These are phyloP conservation scores for Athalia cordata DNA, from an alignment of 2,888 invertebrate species.

Conservation along the genomic window DNA sequence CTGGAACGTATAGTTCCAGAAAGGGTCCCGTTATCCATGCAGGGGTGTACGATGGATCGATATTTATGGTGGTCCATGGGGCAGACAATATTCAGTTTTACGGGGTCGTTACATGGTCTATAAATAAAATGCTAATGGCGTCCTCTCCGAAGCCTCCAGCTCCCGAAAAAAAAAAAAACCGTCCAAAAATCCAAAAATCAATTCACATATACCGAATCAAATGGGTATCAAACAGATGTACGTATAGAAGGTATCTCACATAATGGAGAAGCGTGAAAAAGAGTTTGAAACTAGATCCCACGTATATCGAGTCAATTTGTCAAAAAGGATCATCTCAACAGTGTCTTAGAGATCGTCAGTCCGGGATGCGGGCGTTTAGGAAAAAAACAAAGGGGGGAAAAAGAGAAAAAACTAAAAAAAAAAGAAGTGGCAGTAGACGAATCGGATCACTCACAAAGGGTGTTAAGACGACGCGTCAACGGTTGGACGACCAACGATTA, in stretches of 20 bases:
- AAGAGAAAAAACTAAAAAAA: too few relatives aligned
- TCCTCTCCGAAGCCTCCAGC: neutral
- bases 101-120: neutral
- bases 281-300: neutral
- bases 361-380: conserved; percentile 29
- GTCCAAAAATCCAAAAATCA: neutral
- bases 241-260: neutral
- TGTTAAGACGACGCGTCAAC: conserved; percentile 48
- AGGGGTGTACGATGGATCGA: conserved; percentile 61
- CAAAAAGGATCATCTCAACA: conserved; percentile 26
- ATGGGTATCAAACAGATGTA: too few relatives aligned
- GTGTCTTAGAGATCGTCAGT: conserved; percentile 39
- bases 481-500: conserved; percentile 63
- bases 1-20: neutral
- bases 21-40: conserved; percentile 29
- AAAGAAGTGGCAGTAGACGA: conserved; percentile 47
- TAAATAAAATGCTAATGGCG: neutral
- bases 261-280: neutral
- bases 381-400: conserved; percentile 45
- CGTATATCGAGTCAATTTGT: conserved; percentile 33
- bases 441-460: neutral
- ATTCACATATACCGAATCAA: too few relatives aligned
- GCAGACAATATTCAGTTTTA: conserved; percentile 43
- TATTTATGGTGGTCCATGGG: conserved; percentile 64
- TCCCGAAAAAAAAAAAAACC: neutral